Base-by-base conservation (phyloP, 2,797 vertebrate species). In the Alectoris magna region DNA sequence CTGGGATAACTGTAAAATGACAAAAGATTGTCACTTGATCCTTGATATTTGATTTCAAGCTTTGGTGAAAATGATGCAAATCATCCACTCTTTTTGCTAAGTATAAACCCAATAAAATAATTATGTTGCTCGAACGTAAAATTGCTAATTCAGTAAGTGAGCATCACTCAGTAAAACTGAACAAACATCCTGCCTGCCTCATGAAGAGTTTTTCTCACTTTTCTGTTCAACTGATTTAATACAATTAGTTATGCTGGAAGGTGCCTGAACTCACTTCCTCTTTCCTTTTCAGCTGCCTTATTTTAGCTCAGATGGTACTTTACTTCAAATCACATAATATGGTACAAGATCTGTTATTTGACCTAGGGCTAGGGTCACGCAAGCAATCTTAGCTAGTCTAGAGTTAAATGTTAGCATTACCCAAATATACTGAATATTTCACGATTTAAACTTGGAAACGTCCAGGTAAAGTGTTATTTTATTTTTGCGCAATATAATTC, bases 281-380 rank as follows among this genome's bases (percentile, higher is more conserved):
- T 96, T 96, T 94, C 96, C 94, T 93, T 91, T 93, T 90, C 84
- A 60, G 88, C 72, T 97, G 96, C 96, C 94, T 96, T 94, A 93
- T 96, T 97, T 96, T 92, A 97, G 88, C 77, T 96, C 91, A 89
- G 90, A 90, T 73, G 82, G 79, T 91, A 66, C 71, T 88, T 85
- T 64, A 62, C 91, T 96, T 95, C 87, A 94, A 94, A 94, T 76
- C 91, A 91, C 84, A 91, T 91, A 84, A 87, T 83, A 62, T 60
- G 59, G 84, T 93, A 92, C 91, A 87, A 96, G 62, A 84, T 95
- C 95, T 96, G 95, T 91, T 96, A 66, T 87, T 75, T 95, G 94
- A 97, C 96, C 96, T 96, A 78, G 59, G 55, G 51, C 79, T 55
- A 69, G 79, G 94, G 94, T 97, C 91, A 92, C 69, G 69, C 46